Conservation (phyloP, 2,113 vertebrate species). For the Mustela nigripes region DNA sequence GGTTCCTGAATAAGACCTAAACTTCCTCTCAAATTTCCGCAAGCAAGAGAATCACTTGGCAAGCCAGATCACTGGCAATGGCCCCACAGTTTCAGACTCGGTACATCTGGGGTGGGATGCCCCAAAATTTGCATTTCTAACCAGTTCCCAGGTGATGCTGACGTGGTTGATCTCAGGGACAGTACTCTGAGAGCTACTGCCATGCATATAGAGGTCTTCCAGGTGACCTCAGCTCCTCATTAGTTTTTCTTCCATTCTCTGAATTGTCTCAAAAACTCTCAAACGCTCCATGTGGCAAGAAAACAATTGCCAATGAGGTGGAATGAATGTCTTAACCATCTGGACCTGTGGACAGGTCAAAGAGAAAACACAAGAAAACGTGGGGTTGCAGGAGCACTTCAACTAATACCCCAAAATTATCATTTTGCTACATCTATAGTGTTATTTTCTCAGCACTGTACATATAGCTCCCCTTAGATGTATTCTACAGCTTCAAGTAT, state of each 20-base stretch:
- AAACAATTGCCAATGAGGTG: neutral
- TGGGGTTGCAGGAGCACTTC: neutral
- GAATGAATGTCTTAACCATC: neutral
- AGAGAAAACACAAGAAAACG: neutral
- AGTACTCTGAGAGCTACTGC: neutral
- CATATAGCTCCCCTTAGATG: neutral
- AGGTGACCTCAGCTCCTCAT: neutral
- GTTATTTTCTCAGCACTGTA: neutral
- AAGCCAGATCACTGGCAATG: neutral
- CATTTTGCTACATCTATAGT: neutral
- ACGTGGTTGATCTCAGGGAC: neutral
- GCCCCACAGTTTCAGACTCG: neutral
- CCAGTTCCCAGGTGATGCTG: neutral
- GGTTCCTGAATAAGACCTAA: neutral
- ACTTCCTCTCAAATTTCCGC: neutral
- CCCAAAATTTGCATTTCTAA: neutral
- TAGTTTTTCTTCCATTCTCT: constrained; percentile 26
- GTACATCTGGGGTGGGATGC: neutral
- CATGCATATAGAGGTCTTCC: neutral
- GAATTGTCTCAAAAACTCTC: neutral
- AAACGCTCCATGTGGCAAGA: neutral
- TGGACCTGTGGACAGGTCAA: neutral
- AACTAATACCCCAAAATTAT: neutral
- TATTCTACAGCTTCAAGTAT: neutral
- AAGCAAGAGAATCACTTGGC: neutral